Evolutionary conservation across 2,113 vertebrate genomes (phyloP).

Genomic region (Empidonax alnorum): DNA sequence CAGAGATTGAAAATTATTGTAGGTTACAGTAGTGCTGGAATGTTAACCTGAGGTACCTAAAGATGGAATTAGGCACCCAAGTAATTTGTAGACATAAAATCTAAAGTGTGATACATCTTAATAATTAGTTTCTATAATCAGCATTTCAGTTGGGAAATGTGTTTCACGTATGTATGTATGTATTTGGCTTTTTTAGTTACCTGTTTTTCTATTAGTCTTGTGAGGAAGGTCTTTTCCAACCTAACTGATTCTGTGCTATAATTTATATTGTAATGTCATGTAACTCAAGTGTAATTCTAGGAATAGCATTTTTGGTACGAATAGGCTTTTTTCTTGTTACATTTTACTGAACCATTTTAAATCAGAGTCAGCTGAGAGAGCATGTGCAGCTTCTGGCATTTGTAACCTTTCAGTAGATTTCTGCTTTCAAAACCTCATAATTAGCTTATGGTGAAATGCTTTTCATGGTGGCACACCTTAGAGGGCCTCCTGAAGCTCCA

Average conservation of each 20-base stretch:
- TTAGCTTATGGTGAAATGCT: neutral
- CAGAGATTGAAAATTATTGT: neutral
- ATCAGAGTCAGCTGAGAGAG: neutral
- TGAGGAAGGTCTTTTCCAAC: neutral
- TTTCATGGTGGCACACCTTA: neutral
- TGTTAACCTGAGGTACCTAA: neutral
- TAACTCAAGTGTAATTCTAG: neutral
- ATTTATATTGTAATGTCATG: conserved; percentile 12
- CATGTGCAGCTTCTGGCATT: neutral
- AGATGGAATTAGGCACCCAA: neutral
- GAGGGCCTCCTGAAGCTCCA: neutral
- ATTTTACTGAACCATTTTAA: conserved; percentile 2
- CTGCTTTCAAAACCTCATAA: neutral
- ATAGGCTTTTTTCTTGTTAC: neutral
- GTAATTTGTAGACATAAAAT: conserved; percentile 4
- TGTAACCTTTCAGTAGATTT: neutral
- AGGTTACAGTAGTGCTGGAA: neutral
- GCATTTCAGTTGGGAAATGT: conserved; percentile 16
- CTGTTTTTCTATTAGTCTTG: conserved; percentile 6
- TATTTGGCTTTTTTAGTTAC: conserved; percentile 45
- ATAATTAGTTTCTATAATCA: conserved; percentile 26
- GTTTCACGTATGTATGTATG: conserved; percentile 2
- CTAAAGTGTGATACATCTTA: neutral
- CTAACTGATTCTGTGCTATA: neutral
- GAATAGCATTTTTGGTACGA: conserved; percentile 6